phyloP scores from a whole-genome alignment of 2,888 invertebrate species.

The Chymomyza fuscimana region DNA sequence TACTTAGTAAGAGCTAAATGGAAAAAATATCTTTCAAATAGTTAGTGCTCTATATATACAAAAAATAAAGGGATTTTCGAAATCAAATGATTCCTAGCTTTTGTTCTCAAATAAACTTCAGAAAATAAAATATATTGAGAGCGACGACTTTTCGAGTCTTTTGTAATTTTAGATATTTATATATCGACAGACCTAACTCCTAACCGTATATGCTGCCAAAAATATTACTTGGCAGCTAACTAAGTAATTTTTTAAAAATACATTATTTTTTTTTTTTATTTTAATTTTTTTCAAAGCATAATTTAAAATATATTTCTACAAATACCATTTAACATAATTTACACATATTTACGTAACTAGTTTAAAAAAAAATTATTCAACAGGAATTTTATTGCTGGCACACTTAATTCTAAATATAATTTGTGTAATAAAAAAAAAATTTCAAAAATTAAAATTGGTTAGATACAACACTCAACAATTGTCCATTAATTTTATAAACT shows the following conservation, averaged over 20 bases:
- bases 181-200: no score
- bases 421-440: neutral
- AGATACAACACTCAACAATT: conserved; percentile 42
- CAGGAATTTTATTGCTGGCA: neutral
- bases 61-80: neutral
- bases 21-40: neutral
- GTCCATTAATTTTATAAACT: conserved; percentile 19
- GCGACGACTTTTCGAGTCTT: no score
- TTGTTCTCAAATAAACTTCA: no score
- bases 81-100: no score
- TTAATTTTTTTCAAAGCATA: neutral
- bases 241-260: neutral
- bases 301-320: neutral
- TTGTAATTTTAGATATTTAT: no score
- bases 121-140: no score
- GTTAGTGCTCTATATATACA: neutral
- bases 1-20: conserved; percentile 29
- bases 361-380: neutral
- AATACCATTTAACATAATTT: neutral
- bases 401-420: neutral
- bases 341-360: neutral
- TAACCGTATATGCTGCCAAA: neutral
- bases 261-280: neutral
- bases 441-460: neutral
- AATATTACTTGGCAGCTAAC: no score